Conservation (phyloP, 2,888 invertebrate species). For the Nematopogon swammerdamellus region DNA sequence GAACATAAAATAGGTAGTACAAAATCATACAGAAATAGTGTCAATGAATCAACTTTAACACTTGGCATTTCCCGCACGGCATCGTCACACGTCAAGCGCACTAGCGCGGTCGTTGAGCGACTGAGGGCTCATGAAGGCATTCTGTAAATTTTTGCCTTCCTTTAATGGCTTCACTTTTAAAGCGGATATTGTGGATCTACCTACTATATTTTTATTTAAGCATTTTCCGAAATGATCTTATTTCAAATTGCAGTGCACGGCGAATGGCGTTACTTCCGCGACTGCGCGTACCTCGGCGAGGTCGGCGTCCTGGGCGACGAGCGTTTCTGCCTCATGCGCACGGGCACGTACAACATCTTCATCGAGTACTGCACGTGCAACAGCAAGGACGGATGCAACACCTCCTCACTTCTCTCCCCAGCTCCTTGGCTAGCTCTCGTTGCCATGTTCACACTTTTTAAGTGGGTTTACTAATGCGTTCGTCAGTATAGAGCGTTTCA, state of each 20-base stretch:
- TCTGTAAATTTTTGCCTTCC: no score
- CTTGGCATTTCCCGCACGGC: no score
- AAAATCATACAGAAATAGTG: no score
- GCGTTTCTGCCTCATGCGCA: slow-evolving; percentile 85
- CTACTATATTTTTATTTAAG: no score
- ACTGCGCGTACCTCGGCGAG: slow-evolving; percentile 87
- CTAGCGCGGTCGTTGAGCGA: no score
- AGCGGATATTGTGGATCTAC: no score
- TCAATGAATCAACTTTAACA: no score
- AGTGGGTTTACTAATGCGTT: not conserved
- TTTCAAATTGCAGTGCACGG: slow-evolving; percentile 65
- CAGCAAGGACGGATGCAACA: slow-evolving; percentile 89
- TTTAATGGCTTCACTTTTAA: no score
- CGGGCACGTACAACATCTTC: slow-evolving; percentile 90
- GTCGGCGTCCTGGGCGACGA: slow-evolving; percentile 89
- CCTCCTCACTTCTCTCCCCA: slow-evolving; percentile 42
- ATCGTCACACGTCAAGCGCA: no score
- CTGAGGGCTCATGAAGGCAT: no score
- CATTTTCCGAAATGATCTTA: not conserved
- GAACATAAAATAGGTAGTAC: no score
- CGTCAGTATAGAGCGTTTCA: not conserved
- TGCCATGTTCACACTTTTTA: not conserved
- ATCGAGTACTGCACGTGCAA: slow-evolving; percentile 92
- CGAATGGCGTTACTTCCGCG: slow-evolving; percentile 83
- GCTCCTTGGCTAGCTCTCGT: slow-evolving; percentile 17